Conservation (phyloP, 1,140 invertebrate genomes). For the Atta texana region DNA sequence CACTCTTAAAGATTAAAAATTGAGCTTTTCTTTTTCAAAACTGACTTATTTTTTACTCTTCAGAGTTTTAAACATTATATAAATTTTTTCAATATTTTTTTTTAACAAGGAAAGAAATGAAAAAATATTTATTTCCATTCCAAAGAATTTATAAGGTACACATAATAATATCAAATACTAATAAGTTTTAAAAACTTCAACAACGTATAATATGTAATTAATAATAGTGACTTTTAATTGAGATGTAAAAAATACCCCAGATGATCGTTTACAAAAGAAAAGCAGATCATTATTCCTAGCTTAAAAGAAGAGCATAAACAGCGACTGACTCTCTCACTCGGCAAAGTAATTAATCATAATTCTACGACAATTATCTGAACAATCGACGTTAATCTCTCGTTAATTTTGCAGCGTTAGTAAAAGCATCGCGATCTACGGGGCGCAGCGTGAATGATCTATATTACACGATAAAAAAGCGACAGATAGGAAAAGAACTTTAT, state of each 20-base stretch:
- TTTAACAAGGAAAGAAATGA: no score
- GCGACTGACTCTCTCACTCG: neutral
- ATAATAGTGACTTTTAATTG: neutral
- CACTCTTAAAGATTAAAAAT: no score
- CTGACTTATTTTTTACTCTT: no score
- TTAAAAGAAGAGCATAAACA: neutral
- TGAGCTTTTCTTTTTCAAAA: no score
- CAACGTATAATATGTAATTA: neutral
- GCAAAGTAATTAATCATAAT: constrained; percentile 16
- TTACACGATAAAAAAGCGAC: constrained; percentile 9
- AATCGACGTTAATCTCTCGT: constrained; percentile 8
- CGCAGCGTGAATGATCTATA: neutral
- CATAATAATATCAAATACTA: neutral
- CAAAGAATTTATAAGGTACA: neutral
- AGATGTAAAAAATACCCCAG: neutral
- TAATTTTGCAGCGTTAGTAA: neutral
- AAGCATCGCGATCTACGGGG: neutral
- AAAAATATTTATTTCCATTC: no score
- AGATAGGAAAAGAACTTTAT: neutral
- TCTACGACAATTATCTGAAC: constrained; percentile 5
- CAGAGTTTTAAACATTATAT: no score
- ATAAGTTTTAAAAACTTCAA: neutral
- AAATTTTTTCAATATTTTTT: no score
- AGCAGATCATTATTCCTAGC: neutral
- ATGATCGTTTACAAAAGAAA: neutral